Percentiles rank a stretch among this genome's conserved stretches.
phyloP scores from a whole-genome alignment of 2,113 vertebrate genomes.

The Tautogolabrus adspersus region DNA sequence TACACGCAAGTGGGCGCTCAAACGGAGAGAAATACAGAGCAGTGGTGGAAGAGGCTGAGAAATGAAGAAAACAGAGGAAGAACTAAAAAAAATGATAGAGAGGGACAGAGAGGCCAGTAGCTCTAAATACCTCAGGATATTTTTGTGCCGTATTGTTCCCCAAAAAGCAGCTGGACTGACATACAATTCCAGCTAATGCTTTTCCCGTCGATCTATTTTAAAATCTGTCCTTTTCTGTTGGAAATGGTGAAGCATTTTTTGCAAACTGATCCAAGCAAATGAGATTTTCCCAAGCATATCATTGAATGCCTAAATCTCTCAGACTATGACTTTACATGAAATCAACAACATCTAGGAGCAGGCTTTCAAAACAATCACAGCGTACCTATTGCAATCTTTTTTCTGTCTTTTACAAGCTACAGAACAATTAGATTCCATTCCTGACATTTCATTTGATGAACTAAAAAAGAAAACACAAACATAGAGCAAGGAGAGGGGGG shows the following conservation, averaged over 20 bases:
- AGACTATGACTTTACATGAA: conserved; percentile 33
- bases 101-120: conserved; percentile 27
- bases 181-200: conserved; percentile 45
- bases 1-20: conserved; percentile 45
- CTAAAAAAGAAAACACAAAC: conserved; percentile 62
- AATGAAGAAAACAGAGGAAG: conserved; percentile 9
- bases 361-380: conserved; percentile 47
- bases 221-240: conserved; percentile 51
- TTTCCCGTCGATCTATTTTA: conserved; percentile 56
- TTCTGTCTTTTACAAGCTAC: conserved; percentile 27
- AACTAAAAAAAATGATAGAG: conserved; percentile 31
- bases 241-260: conserved; percentile 50
- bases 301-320: conserved; percentile 42
- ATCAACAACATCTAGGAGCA: conserved; percentile 29
- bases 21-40: conserved; percentile 47
- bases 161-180: conserved; percentile 50
- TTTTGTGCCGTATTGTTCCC: conserved; percentile 61
- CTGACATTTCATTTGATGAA: conserved; percentile 62
- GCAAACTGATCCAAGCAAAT: conserved; percentile 53
- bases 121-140: conserved; percentile 68
- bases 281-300: conserved; percentile 59
- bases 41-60: conserved; percentile 20
- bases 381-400: conserved; percentile 18
- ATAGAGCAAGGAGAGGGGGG: conserved; percentile 21
- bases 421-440: conserved; percentile 57